Conservation (phyloP, 1,140 invertebrate species). For the Ostrea denselamellosa region DNA sequence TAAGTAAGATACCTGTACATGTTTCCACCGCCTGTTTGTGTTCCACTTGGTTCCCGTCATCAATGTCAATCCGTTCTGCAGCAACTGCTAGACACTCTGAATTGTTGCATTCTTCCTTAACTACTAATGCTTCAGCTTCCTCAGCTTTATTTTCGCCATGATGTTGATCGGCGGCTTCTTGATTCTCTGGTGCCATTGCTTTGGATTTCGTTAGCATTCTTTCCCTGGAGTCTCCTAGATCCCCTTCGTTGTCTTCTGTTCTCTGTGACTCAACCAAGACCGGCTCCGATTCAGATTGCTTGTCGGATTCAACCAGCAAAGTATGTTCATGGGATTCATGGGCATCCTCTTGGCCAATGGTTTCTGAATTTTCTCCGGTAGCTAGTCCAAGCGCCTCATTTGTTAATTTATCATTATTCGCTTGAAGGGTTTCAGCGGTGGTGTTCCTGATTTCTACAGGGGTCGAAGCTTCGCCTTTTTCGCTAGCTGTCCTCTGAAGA, state of each 20-base stretch:
- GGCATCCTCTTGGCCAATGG: neutral
- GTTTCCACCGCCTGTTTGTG: neutral
- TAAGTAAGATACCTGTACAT: neutral
- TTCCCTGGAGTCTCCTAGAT: neutral
- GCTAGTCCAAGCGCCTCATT: neutral
- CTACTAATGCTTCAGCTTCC: neutral
- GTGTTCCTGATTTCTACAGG: neutral
- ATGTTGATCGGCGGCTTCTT: neutral
- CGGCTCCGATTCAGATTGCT: neutral
- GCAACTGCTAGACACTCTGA: neutral
- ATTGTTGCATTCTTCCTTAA: neutral
- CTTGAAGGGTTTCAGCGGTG: neutral
- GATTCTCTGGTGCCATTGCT: neutral
- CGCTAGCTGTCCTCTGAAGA: neutral
- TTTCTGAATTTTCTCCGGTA: neutral
- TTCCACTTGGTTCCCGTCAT: neutral
- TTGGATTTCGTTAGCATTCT: neutral
- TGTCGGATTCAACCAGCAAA: neutral
- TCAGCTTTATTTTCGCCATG: too few species aligned
- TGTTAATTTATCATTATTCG: neutral
- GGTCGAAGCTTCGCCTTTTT: neutral
- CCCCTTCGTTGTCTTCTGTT: neutral
- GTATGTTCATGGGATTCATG: neutral
- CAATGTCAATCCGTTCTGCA: neutral
- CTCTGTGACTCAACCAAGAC: neutral